Evolutionary conservation across 2,888 invertebrate genomes (phyloP), one percentile per base, ranked within the genome.

Genomic region (Copidosoma aretas): DNA sequence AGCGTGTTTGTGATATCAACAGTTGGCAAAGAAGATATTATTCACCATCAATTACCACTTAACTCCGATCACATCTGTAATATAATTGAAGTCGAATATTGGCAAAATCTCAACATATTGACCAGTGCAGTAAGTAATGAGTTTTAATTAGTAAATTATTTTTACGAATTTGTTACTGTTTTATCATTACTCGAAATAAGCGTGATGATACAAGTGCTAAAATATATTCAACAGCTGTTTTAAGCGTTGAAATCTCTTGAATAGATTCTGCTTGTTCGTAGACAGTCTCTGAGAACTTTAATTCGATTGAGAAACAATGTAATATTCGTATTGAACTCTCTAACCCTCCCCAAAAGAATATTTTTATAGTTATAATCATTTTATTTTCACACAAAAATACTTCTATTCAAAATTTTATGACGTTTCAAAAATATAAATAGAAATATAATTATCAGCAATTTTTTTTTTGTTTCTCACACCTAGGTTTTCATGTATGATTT

Each of bases 181-280:
- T 32, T 32, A 32, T 32, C 14, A 43, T 17, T 10, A 41, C 21
- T 17, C 10, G 4, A 25, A 24, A n/a, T 17, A 8, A 19, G 39
- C 22, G 14, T 51, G 24, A n/a, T 22, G 21, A 4, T 1, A 21
- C 8, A 41, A 19, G 24, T 60, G 8, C 32, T 32, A 32, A 32
- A 46, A 54, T 24, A 3, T 24, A 5, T 5, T 12, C 21, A 24
- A 24, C 19, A 15, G 22, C 2, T 54, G 10, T 22, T 58, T 21
- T 67, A 53, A 58, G 67, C 67, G 53, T 67, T 67, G 62, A 67
- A 67, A 43, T 67, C 67, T 58, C 67, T 67, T 51, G 32, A 12
- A 14, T 43, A 52, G 58, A 62, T 56, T 67, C 61, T 61, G 56
- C 61, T 56, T 61, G 61, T 57, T 61, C 39, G 24, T 43, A 57